Evolutionary conservation across 2,113 vertebrate species (phyloP), one percentile per base, ranked within the genome.

Genomic region (Xyliphius kryptos): DNA sequence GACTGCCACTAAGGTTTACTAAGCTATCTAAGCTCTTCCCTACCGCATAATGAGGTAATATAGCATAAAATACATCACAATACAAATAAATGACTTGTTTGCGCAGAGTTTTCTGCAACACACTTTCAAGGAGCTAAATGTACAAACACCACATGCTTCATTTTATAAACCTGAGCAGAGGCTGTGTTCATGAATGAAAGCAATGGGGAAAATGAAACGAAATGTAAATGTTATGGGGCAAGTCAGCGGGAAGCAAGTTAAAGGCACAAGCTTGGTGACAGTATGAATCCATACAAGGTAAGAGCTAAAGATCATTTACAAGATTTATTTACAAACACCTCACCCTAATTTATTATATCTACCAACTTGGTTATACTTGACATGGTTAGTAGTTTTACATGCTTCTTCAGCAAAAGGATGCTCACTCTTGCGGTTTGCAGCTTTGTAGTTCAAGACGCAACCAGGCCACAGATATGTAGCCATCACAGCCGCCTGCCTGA

Each of bases 261-360:
- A 77, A 88, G 85, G 91, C 89, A 88, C 81, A 91, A 91, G 94
- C 92, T 84, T 78, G 76, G 83, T 43, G 74, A 83, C 76, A 84
- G 85, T 90, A 91, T 91, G 95, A 95, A 89, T 83, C 84, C 80
- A 85, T 82, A 91, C 93, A 92, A 94, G 91, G 88, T 76, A 81
- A 81, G 51, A 79, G 90, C 88, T 83, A 85, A 83, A 89, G 77
- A 89, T 90, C 84, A 92, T 93, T 91, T 96, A 95, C 91, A 94
- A 91, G 87, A 89, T 94, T 94, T 89, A 96, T 95, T 90, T 97
- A 97, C 95, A 97, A 54, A 82, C 76, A 77, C 86, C 68, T 81
- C 78, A 83, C 40, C 47, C 16, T 61, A 46, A 56, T 58, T 26
- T 49, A 57, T 54, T 64, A 41, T 54, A 37, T 89, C 88, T 73